phyloP scores from a whole-genome alignment of 92 coral and sea anemone species.

The Heliopora coerulea region DNA sequence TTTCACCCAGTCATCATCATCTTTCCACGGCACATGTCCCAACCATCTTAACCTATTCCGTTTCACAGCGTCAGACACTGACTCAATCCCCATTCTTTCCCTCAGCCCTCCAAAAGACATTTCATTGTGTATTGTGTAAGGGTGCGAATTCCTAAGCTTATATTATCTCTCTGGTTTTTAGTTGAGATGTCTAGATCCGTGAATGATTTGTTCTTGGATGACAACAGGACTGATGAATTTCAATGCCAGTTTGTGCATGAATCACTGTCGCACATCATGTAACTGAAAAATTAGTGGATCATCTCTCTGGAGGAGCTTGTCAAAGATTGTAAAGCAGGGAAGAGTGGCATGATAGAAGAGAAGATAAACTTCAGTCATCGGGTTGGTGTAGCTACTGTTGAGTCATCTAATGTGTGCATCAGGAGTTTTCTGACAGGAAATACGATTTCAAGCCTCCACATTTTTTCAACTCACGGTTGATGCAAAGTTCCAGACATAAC shows the following conservation, averaged over 20 bases:
- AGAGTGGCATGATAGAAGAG: slow-evolving; percentile 48
- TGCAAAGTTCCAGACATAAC: slow-evolving; percentile 52
- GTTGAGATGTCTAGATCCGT: slow-evolving; percentile 45
- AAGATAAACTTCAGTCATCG: slow-evolving; percentile 57
- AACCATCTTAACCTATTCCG: too few species aligned
- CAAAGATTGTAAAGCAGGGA: slow-evolving; percentile 46
- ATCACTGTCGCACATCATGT: slow-evolving; percentile 42
- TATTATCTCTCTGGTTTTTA: slow-evolving; percentile 59
- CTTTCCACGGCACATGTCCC: too few species aligned
- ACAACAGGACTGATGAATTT: slow-evolving; percentile 40
- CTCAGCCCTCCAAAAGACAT: too few species aligned
- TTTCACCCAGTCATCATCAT: too few species aligned
- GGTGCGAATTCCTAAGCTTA: slow-evolving; percentile 41
- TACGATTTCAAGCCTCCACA: slow-evolving; percentile 59
- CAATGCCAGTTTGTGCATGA: slow-evolving; percentile 47
- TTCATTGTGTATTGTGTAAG: slow-evolving; percentile 29
- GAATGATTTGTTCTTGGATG: slow-evolving; percentile 44
- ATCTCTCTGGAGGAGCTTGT: slow-evolving; percentile 53
- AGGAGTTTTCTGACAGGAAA: slow-evolving; percentile 51
- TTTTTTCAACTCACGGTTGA: slow-evolving; percentile 54
- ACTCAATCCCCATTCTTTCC: slow-evolving; percentile 33
- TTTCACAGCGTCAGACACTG: too few species aligned
- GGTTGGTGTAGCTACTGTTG: slow-evolving; percentile 44
- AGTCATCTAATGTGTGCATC: slow-evolving; percentile 54
- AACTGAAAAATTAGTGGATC: slow-evolving; percentile 53